These are phyloP conservation scores for Bufotes viridis DNA, from an alignment of 2,797 vertebrate genomes.

Conservation along the genomic window DNA sequence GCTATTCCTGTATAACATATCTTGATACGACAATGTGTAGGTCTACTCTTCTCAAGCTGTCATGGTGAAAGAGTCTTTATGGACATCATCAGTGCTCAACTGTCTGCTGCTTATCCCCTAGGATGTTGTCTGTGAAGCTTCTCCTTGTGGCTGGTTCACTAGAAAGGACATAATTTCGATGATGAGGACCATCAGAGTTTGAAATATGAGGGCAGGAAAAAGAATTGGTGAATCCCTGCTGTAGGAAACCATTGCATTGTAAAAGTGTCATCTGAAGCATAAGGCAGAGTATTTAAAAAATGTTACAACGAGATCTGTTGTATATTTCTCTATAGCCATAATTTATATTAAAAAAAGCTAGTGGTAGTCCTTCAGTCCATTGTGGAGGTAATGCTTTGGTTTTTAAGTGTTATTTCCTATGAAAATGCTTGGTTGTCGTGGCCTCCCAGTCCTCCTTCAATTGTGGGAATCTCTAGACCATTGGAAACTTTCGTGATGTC, in stretches of 20 bases:
- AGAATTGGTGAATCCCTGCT: neutral
- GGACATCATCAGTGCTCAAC: neutral
- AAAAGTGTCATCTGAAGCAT: no score
- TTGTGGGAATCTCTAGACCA: slow-evolving; percentile 71
- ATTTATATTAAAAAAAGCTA: neutral
- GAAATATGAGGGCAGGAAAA: neutral
- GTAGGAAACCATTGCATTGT: neutral
- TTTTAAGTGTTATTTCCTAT: neutral
- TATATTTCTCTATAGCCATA: neutral
- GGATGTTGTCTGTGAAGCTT: neutral
- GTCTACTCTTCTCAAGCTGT: neutral
- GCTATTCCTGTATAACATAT: neutral
- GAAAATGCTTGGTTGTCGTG: slow-evolving; percentile 55
- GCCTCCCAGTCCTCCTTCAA: slow-evolving; percentile 61
- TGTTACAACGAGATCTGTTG: neutral
- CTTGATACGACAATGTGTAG: neutral
- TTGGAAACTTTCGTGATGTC: slow-evolving; percentile 62
- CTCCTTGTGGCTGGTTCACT: neutral
- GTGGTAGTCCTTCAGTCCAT: neutral
- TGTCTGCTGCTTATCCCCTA: neutral
- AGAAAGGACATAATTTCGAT: neutral
- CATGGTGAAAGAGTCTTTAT: neutral
- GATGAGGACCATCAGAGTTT: neutral
- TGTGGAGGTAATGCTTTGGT: neutral
- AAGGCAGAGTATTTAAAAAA: neutral